These are phyloP conservation scores for Brachionus koreanus DNA, from an alignment of 1,140 invertebrate genomes.

Conservation along the genomic window DNA sequence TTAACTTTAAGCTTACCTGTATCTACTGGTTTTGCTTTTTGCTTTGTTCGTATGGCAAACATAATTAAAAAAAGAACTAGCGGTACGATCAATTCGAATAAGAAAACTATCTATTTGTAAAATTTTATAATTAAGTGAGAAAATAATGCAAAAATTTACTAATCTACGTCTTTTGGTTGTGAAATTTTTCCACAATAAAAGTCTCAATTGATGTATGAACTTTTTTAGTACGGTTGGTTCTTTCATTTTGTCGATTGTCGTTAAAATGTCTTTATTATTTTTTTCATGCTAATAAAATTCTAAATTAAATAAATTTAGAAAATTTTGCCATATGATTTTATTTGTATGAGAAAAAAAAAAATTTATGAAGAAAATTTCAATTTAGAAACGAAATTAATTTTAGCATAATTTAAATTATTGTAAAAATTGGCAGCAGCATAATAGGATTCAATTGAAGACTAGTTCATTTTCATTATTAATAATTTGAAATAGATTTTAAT, in stretches of 20 bases:
- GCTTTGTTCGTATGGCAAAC: slow-evolving; percentile 56
- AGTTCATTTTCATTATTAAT: background rate
- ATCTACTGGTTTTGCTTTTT: slow-evolving; percentile 53
- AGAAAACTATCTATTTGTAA: slow-evolving; percentile 52
- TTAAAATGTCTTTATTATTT: background rate
- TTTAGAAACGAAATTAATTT: background rate
- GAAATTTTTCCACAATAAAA: slow-evolving; percentile 61
- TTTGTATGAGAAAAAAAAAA: background rate
- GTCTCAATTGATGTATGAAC: slow-evolving; percentile 58
- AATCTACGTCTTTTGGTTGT: slow-evolving; percentile 60
- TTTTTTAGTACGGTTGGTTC: slow-evolving; percentile 44
- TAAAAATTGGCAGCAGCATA: background rate
- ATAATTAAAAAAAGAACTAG: slow-evolving; percentile 60
- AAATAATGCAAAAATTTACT: slow-evolving; percentile 49
- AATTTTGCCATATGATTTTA: background rate
- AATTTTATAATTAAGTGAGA: slow-evolving; percentile 48
- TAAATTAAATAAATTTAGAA: background rate
- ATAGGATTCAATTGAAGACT: background rate
- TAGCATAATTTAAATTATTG: background rate
- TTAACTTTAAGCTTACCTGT: slow-evolving; percentile 51
- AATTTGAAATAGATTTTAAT: too few relatives aligned
- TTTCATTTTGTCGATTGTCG: background rate
- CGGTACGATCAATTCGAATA: slow-evolving; percentile 60
- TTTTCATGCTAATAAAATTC: background rate
- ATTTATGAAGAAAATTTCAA: background rate